These are phyloP conservation scores for Amblyteles armatorius DNA, from an alignment of 2,888 invertebrate genomes.

Conservation along the genomic window DNA sequence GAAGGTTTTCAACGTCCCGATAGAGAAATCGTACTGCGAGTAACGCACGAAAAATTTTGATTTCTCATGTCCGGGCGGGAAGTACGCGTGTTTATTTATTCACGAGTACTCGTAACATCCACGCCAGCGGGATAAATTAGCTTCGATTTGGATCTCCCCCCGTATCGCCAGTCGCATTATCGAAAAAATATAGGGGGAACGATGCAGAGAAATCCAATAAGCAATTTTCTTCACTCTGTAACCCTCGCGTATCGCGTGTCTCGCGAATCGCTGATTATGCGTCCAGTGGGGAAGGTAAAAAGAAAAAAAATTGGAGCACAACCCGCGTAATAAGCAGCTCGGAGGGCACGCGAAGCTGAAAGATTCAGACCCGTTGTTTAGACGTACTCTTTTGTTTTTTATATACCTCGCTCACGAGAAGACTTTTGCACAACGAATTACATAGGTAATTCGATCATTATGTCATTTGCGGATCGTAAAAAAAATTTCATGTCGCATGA, in stretches of 20 bases:
- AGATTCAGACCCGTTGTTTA: slow-evolving; percentile 22
- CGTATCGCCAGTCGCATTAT: slow-evolving; percentile 43
- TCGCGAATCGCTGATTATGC: slow-evolving; percentile 50
- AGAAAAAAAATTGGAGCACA: slow-evolving; percentile 39
- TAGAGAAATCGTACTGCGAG: slow-evolving; percentile 34
- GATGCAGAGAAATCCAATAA: slow-evolving; percentile 21
- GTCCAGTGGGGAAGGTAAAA: slow-evolving; percentile 6
- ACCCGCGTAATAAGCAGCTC: slow-evolving; percentile 26
- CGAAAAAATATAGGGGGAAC: slow-evolving; percentile 19
- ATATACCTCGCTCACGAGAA: neutral
- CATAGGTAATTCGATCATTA: neutral
- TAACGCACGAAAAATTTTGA: neutral
- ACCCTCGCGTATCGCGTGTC: slow-evolving; percentile 50
- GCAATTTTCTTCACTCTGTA: slow-evolving; percentile 43
- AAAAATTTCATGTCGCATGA: neutral
- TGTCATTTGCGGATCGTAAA: neutral
- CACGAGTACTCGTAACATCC: slow-evolving; percentile 20
- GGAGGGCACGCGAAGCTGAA: slow-evolving; percentile 9
- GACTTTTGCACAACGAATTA: neutral
- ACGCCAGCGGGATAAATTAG: slow-evolving; percentile 2
- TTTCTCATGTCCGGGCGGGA: neutral
- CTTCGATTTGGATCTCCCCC: slow-evolving; percentile 22
- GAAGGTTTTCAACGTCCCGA: neutral
- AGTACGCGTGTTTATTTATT: slow-evolving; percentile 34
- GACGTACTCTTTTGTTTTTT: neutral